A percentile compares a stretch with the other conserved stretches of the same genome.
These are phyloP conservation scores for Perizoma flavofasciatum DNA, from an alignment of 2,888 invertebrate genomes.

Conservation along the genomic window DNA sequence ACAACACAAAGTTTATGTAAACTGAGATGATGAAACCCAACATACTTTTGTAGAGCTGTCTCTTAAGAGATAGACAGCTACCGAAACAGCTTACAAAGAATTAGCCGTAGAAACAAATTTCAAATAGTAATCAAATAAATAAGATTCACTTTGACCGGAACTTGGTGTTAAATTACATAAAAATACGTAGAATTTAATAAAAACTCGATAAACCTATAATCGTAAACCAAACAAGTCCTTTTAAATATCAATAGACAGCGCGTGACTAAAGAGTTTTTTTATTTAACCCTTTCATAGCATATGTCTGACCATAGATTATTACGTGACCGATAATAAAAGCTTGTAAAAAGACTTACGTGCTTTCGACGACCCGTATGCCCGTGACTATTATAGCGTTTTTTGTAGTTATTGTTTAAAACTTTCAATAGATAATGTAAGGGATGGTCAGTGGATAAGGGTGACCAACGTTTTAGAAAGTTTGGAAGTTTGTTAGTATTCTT, in stretches of 20 bases:
- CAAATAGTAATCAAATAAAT: too few species aligned
- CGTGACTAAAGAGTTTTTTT: conserved; percentile 51
- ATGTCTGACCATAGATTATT: conserved; percentile 53
- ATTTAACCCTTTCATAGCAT: conserved; percentile 58
- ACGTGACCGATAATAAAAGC: conserved; percentile 54
- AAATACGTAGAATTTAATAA: conserved; percentile 12
- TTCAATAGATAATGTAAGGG: conserved; percentile 57
- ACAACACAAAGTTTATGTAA: too few species aligned
- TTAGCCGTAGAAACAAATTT: too few species aligned
- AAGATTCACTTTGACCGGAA: too few species aligned
- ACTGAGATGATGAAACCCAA: too few species aligned
- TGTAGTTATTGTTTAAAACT: conserved; percentile 48
- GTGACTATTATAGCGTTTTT: conserved; percentile 52
- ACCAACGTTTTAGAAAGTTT: conserved; percentile 20
- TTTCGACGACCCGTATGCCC: conserved; percentile 55
- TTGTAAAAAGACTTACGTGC: conserved; percentile 38
- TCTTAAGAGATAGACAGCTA: too few species aligned
- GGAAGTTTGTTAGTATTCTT: too few species aligned
- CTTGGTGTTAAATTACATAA: too few species aligned
- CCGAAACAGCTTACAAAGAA: too few species aligned
- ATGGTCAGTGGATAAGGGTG: conserved; percentile 58
- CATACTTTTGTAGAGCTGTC: too few species aligned
- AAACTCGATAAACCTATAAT: conserved; percentile 27
- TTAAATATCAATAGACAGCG: conserved; percentile 63
- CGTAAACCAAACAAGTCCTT: conserved; percentile 41